Evolutionary conservation across 2,888 invertebrate species (phyloP).

Genomic region (Macrosoma leucophasiata): DNA sequence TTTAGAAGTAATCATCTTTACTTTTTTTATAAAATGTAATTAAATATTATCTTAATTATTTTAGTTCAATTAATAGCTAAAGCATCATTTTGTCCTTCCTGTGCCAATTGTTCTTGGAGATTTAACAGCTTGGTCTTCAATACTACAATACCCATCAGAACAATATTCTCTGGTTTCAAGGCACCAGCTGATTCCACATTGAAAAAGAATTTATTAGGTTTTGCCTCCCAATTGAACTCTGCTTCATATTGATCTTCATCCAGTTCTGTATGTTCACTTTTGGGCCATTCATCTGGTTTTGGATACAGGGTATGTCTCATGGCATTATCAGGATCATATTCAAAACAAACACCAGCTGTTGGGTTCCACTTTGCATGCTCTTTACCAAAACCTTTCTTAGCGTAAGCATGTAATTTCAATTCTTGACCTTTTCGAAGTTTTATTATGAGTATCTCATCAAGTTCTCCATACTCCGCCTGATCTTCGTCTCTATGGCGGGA

Average conservation of each 20-base stretch:
- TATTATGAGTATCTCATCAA: slow-evolving; percentile 88
- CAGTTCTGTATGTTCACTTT: slow-evolving; percentile 96
- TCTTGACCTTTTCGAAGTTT: slow-evolving; percentile 91
- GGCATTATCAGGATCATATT: slow-evolving; percentile 99
- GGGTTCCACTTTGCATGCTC: slow-evolving; percentile 99
- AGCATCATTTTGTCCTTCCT: slow-evolving; percentile 90
- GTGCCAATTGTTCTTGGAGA: slow-evolving; percentile 93
- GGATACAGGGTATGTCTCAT: slow-evolving; percentile 97
- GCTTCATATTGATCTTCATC: slow-evolving; percentile 96
- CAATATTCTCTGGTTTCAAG: slow-evolving; percentile 96
- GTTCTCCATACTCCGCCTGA: slow-evolving; percentile 94
- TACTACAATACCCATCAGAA: slow-evolving; percentile 94
- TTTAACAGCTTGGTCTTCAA: slow-evolving; percentile 97
- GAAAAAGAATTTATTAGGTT: slow-evolving; percentile 97
- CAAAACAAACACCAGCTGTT: slow-evolving; percentile 98
- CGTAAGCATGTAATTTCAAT: slow-evolving; percentile 94
- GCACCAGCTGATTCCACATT: slow-evolving; percentile 98
- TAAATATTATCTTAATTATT: slow-evolving; percentile 8
- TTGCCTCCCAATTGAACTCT: slow-evolving; percentile 94
- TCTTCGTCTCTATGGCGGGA: slow-evolving; percentile 95
- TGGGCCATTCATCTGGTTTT: slow-evolving; percentile 99
- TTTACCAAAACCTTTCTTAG: slow-evolving; percentile 97
- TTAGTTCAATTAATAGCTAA: slow-evolving; percentile 78
- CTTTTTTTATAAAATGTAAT: no score
- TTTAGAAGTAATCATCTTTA: no score